Evolutionary conservation across 2,113 vertebrate genomes (phyloP).

Genomic region (Xyrauchen texanus): DNA sequence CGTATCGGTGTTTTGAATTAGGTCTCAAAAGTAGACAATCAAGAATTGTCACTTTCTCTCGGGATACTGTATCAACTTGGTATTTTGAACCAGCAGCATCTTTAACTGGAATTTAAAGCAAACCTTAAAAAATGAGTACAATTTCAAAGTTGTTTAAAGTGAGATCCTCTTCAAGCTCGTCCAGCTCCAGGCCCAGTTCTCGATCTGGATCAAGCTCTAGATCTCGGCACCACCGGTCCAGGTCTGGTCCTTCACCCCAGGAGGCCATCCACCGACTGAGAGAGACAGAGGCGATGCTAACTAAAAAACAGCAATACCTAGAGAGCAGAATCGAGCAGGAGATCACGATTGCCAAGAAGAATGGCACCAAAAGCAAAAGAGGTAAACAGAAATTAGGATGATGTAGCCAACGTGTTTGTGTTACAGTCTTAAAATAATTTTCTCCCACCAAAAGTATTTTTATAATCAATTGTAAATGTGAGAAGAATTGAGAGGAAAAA

Average conservation of each 20-base stretch:
- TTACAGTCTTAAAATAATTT: too few relatives aligned
- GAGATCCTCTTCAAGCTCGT: constrained; percentile 60
- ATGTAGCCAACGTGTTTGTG: too few relatives aligned
- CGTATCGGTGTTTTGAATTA: constrained; percentile 56
- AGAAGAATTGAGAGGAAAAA: too few relatives aligned
- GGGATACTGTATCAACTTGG: not conserved
- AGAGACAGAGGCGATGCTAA: constrained; percentile 93
- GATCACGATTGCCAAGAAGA: constrained; percentile 79
- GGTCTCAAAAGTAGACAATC: constrained; percentile 59
- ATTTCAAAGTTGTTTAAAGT: constrained; percentile 85
- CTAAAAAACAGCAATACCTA: constrained; percentile 92
- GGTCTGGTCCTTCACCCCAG: constrained; percentile 78
- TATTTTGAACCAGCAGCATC: not conserved
- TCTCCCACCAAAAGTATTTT: too few relatives aligned
- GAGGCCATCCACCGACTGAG: constrained; percentile 90
- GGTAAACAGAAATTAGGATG: constrained; percentile 68
- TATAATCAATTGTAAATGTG: too few relatives aligned
- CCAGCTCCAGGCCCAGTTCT: constrained; percentile 61
- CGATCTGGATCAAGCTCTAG: constrained; percentile 65
- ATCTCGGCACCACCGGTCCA: constrained; percentile 66
- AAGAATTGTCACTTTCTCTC: constrained; percentile 53
- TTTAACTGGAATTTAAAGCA: not conserved
- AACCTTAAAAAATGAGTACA: constrained; percentile 79
- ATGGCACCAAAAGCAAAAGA: constrained; percentile 86
- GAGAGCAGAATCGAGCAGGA: constrained; percentile 89